Evolutionary conservation across 2,797 vertebrate genomes (phyloP).

Genomic region (Parambassis ranga): DNA sequence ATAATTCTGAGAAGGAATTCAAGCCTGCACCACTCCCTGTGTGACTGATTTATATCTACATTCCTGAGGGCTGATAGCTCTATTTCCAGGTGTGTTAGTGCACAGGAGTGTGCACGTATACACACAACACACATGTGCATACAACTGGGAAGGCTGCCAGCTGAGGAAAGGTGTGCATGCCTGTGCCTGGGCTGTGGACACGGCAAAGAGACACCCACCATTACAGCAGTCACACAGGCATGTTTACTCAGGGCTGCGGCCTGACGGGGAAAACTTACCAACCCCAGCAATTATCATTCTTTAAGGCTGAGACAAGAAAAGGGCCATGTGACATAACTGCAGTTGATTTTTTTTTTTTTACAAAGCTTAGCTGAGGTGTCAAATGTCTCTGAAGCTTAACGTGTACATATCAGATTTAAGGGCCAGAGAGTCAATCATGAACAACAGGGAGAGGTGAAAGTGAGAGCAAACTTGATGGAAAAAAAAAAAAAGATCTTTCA

Average conservation of each 20-base stretch:
- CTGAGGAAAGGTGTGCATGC: slow-evolving; percentile 70
- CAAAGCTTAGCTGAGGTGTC: slow-evolving; percentile 41
- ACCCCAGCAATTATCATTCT: slow-evolving; percentile 82
- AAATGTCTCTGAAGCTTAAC: slow-evolving; percentile 29
- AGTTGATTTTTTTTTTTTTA: slow-evolving; percentile 34
- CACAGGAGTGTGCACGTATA: slow-evolving; percentile 32
- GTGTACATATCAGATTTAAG: slow-evolving; percentile 10
- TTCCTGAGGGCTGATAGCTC: slow-evolving; percentile 75
- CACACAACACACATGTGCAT: slow-evolving; percentile 41
- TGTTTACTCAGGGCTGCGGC: slow-evolving; percentile 83
- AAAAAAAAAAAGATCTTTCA: slow-evolving; percentile 63
- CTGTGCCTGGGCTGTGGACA: slow-evolving; percentile 76
- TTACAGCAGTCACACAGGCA: slow-evolving; percentile 80
- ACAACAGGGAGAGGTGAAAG: not conserved
- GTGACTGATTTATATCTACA: slow-evolving; percentile 79
- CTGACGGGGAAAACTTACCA: slow-evolving; percentile 77
- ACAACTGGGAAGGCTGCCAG: slow-evolving; percentile 71
- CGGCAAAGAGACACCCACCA: slow-evolving; percentile 74
- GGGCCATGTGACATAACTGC: slow-evolving; percentile 73
- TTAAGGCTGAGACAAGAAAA: slow-evolving; percentile 72
- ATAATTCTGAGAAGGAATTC: slow-evolving; percentile 67
- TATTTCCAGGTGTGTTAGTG: slow-evolving; percentile 75
- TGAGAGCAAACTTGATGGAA: slow-evolving; percentile 7
- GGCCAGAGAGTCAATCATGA: not conserved
- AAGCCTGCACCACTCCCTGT: slow-evolving; percentile 73